Conservation (phyloP, 92 coral and sea anemone genomes). For the Siderastrea radians region DNA sequence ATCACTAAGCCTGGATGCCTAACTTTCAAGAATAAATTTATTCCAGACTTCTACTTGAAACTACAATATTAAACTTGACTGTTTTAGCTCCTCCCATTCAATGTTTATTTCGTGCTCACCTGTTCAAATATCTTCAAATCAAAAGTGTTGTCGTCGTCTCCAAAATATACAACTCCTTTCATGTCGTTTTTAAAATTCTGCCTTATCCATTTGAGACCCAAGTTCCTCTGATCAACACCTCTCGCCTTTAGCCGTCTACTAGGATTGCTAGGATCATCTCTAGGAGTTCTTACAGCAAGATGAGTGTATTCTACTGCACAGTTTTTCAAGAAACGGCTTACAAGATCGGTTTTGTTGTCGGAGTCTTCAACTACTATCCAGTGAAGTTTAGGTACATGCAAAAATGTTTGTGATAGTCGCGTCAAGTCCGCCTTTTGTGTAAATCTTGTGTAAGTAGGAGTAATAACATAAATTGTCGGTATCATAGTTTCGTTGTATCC, state of each 20-base stretch:
- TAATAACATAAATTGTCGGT: constrained; percentile 84
- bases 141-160: constrained; percentile 98
- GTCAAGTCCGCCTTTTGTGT: constrained; percentile 98
- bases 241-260: constrained; percentile 85
- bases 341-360: constrained; percentile 64
- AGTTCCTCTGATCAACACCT: constrained; percentile 96
- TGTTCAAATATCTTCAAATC: constrained; percentile 93
- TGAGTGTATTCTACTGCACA: constrained; percentile 83
- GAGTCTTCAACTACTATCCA: constrained; percentile 98
- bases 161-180: constrained; percentile 93
- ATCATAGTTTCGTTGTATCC: constrained; percentile 2
- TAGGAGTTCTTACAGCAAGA: constrained; percentile 81
- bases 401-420: constrained; percentile 89
- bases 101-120: constrained; percentile 59
- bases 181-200: constrained; percentile 48
- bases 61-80: too few species aligned
- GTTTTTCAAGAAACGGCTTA: constrained; percentile 67
- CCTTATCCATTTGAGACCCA: constrained; percentile 88
- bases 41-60: neutral
- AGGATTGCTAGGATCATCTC: constrained; percentile 76
- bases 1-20: too few species aligned
- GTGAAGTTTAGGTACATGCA: constrained; percentile 88
- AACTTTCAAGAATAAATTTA: too few species aligned
- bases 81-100: too few species aligned
- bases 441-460: constrained; percentile 88